Evolutionary conservation across 1,140 invertebrate genomes (phyloP), one percentile per base, ranked within the genome.

Genomic region (Penaeus indicus): DNA sequence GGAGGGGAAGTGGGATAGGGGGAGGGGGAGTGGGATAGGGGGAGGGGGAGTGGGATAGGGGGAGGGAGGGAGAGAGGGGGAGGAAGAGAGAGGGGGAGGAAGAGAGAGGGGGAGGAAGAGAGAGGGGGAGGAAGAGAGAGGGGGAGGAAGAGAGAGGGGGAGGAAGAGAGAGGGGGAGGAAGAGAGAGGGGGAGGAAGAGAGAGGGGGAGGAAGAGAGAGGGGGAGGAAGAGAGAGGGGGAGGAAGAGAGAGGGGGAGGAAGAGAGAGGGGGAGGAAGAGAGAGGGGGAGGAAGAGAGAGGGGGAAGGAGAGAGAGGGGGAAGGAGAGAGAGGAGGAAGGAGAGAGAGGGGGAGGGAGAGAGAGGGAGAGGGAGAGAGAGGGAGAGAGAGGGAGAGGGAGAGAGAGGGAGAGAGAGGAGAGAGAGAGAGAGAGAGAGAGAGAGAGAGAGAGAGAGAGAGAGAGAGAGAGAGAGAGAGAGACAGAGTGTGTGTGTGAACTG

Each of bases 401-500:
- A 32, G 21, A 32, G 72, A 32, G 95, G 96, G 96, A 96, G 93
- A 93, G 93, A 13, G 63, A 25, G 22, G 60, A 27, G 78, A 64
- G 72, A 32, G 21, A 78, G 69, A 62, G 87, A 90, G n/a, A 25
- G 88, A 16, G 60, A 62, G 2, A 89, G 61, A 61, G 27, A 61
- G 60, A 38, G 3, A 13, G 3, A 11, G 3, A 13, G 3, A 13
- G 3, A 8, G 4, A n/a, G 47, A 8, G 47, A n/a, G 21, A 1
- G 72, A 32, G 72, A 16, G 25, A 32, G 21, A 32, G 72, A 32
- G 95, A 96, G 96, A 96, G 93, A 93, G 93, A 13, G 63, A 25
- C 18, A 54, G 72, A 4, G 32, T 32, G 32, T 32, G 32, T 32
- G 32, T 32, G 32, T 32, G 32, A 32, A 32, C 4, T 42, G 4